These are phyloP conservation scores for Eretmochelys imbricata DNA, from an alignment of 2,113 vertebrate genomes.

Conservation along the genomic window DNA sequence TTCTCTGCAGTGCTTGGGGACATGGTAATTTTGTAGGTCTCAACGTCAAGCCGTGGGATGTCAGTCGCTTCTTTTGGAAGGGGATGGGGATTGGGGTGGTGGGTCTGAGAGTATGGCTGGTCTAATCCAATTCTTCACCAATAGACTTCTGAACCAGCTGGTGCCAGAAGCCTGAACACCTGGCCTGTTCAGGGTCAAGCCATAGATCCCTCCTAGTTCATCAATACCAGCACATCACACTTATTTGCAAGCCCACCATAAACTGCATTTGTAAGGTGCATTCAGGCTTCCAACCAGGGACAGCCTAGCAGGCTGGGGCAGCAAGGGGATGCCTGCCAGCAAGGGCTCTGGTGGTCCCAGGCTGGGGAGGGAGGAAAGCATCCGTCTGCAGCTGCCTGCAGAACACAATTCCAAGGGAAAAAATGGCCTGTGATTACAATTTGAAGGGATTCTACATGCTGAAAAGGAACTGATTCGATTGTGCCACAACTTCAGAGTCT, in stretches of 20 bases:
- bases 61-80: accelerated
- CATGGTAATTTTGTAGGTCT: background rate
- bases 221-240: background rate
- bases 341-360: accelerated
- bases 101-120: background rate
- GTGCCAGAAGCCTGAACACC: background rate
- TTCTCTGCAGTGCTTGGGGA: background rate
- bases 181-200: background rate
- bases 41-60: accelerated
- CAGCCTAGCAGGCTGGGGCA: background rate
- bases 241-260: background rate
- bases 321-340: background rate
- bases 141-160: accelerated
- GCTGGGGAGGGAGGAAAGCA: background rate
- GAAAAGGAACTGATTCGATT: slow-evolving; percentile 80
- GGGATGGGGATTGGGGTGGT: background rate
- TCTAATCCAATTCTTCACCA: accelerated
- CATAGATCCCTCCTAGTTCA: background rate
- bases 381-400: slow-evolving; percentile 41
- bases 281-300: accelerated
- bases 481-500: slow-evolving; percentile 67
- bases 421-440: slow-evolving; percentile 76
- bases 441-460: slow-evolving; percentile 71
- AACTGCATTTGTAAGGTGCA: accelerated
- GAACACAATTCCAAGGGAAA: slow-evolving; percentile 58